Evolutionary conservation across 2,888 invertebrate genomes (phyloP).

Genomic region (Sympetrum striolatum): DNA sequence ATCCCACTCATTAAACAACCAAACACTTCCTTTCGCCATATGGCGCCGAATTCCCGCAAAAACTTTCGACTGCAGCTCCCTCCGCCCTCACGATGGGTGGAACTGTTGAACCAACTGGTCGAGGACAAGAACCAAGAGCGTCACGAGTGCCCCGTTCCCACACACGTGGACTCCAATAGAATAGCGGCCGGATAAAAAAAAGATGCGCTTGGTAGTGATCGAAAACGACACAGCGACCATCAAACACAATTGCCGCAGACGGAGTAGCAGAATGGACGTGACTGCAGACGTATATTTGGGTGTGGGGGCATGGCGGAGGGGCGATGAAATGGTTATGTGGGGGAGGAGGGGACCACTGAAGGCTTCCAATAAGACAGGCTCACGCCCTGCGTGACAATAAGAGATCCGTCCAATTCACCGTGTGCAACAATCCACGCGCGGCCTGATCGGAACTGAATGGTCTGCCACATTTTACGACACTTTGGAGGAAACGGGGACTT

Average conservation of each 20-base stretch:
- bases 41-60: no score
- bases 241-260: background rate
- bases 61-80: no score
- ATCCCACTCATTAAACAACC: no score
- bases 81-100: background rate
- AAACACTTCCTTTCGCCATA: no score
- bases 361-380: background rate
- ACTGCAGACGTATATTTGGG: background rate
- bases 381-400: background rate
- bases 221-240: background rate
- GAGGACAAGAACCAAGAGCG: background rate
- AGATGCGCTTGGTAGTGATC: background rate
- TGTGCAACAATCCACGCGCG: background rate
- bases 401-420: background rate
- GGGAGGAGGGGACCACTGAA: background rate
- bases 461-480: background rate
- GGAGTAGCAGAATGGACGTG: background rate
- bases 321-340: background rate
- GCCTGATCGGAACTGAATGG: background rate
- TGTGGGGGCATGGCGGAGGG: background rate
- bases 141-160: background rate
- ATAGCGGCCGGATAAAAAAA: background rate
- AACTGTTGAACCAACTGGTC: no score
- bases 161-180: background rate
- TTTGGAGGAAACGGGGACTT: background rate